phyloP scores from a whole-genome alignment of 2,888 invertebrate species.

The Caenorhabditis afra region DNA sequence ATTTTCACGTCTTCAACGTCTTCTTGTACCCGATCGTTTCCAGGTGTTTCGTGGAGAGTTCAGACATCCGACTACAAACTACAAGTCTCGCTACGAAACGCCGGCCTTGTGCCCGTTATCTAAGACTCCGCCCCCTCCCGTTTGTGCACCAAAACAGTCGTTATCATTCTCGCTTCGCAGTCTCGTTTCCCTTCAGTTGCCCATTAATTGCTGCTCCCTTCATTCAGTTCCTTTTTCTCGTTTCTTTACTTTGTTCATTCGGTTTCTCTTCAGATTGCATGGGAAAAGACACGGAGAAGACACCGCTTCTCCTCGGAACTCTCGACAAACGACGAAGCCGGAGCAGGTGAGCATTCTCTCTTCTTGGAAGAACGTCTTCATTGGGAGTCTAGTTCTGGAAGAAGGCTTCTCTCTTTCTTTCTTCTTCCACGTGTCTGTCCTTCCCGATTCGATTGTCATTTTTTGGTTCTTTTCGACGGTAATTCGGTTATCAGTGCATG shows the following conservation, averaged over 20 bases:
- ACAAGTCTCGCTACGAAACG: background rate
- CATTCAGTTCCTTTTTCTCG: conserved; percentile 4
- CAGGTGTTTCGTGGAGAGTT: background rate
- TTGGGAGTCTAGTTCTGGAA: no score
- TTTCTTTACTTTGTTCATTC: background rate
- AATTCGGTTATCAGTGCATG: conserved; percentile 31
- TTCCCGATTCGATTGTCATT: no score
- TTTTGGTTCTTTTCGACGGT: no score
- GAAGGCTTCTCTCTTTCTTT: background rate
- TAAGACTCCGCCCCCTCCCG: conserved; percentile 31
- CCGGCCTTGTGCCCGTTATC: conserved; percentile 31
- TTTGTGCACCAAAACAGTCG: conserved; percentile 41
- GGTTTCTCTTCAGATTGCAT: background rate
- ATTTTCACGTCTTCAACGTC: no score
- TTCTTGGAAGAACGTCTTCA: no score
- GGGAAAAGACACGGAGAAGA: conserved; percentile 43
- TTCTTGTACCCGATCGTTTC: no score
- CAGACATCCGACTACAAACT: conserved; percentile 33
- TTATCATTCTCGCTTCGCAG: conserved; percentile 13
- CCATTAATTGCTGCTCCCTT: conserved; percentile 20
- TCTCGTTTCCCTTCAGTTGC: conserved; percentile 1
- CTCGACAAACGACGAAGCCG: conserved; percentile 4
- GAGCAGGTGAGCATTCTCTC: conserved; percentile 33
- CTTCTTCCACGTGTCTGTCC: background rate
- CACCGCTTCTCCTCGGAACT: conserved; percentile 30